phyloP scores from a whole-genome alignment of 1,140 invertebrate genomes.

The Drosophila dunni region DNA sequence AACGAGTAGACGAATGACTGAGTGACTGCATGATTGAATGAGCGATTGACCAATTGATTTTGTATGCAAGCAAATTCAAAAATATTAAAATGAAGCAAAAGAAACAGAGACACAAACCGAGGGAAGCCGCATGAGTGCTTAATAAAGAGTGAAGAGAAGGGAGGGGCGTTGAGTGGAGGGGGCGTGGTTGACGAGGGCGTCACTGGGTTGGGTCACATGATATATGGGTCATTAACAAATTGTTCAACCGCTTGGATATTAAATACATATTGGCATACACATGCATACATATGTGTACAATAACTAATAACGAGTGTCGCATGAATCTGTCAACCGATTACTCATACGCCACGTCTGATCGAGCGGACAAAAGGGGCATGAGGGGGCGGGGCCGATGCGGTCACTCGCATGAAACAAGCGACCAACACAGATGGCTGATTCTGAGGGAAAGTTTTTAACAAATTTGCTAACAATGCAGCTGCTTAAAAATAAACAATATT shows the following conservation, averaged over 20 bases:
- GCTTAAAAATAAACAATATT: conserved; percentile 29
- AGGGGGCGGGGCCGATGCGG: conserved; percentile 1
- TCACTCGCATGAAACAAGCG: conserved; percentile 34
- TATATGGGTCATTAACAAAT: conserved; percentile 63
- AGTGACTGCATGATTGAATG: background rate
- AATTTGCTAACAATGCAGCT: conserved; percentile 22
- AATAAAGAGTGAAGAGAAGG: conserved; percentile 34
- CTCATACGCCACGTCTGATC: conserved; percentile 37
- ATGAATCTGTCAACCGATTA: conserved; percentile 54
- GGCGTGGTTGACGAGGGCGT: background rate
- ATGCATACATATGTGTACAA: conserved; percentile 6
- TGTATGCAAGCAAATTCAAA: conserved; percentile 26
- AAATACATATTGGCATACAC: conserved; percentile 30
- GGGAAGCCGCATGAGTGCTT: conserved; percentile 48
- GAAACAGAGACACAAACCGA: conserved; percentile 23
- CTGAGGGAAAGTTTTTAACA: conserved; percentile 5
- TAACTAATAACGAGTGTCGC: conserved; percentile 48
- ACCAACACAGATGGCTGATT: conserved; percentile 29
- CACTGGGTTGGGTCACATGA: conserved; percentile 40
- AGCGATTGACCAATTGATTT: conserved; percentile 41
- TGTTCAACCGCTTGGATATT: conserved; percentile 50
- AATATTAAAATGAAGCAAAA: conserved; percentile 27
- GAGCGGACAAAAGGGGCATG: conserved; percentile 5
- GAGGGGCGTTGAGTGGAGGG: background rate
- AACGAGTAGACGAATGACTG: background rate